Conservation (phyloP, 2,113 vertebrate species). For the Engystomops pustulosus region DNA sequence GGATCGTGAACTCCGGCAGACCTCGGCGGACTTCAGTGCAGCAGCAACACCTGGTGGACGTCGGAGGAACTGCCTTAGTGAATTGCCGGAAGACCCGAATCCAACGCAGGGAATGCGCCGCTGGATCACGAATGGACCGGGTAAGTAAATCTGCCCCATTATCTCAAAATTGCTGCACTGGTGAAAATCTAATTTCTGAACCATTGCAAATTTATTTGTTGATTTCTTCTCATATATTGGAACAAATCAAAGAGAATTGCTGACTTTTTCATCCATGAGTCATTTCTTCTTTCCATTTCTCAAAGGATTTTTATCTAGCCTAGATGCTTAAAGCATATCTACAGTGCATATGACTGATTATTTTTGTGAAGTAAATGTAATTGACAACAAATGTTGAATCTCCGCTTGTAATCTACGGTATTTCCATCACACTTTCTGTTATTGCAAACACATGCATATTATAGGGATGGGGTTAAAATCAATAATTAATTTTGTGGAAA, state of each 20-base stretch:
- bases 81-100: too few species aligned
- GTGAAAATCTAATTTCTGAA: neutral
- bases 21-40: too few species aligned
- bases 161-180: neutral
- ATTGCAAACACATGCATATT: neutral
- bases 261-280: neutral
- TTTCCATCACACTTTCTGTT: neutral
- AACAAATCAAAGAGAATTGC: neutral
- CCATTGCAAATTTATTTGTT: neutral
- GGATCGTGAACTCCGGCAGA: too few species aligned
- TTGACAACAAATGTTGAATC: neutral
- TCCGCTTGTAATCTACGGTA: neutral
- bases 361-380: constrained; percentile 5
- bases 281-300: neutral
- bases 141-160: too few species aligned
- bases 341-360: neutral
- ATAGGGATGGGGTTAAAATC: constrained; percentile 33
- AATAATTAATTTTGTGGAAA: constrained; percentile 41
- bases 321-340: neutral
- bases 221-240: neutral
- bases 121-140: too few species aligned
- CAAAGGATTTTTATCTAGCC: neutral
- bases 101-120: too few species aligned
- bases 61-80: too few species aligned
- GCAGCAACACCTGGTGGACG: too few species aligned